Evolutionary conservation across 64 coral and sea anemone genomes (phyloP).

Genomic region (Pachyseris speciosa): DNA sequence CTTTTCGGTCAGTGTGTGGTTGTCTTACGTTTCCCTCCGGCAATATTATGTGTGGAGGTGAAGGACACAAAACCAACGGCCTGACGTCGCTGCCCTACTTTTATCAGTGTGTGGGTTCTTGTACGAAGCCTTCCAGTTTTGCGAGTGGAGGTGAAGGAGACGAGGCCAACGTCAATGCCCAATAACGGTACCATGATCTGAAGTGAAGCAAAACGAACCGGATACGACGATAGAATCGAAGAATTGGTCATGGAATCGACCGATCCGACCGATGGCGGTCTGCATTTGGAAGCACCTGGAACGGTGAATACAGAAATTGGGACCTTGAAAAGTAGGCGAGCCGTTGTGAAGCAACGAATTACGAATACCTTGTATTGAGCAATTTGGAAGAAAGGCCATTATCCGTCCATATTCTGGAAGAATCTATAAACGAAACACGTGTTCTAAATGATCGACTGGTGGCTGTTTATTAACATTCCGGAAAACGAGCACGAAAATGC

Average conservation of each 20-base stretch:
- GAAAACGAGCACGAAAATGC: slow-evolving; percentile 14
- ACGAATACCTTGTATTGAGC: neutral
- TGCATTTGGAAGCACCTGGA: neutral
- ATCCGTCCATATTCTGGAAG: neutral
- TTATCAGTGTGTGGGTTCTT: too few species aligned
- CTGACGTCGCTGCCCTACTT: too few species aligned
- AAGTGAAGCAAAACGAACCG: too few species aligned
- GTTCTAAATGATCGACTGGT: neutral
- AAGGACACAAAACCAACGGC: too few species aligned
- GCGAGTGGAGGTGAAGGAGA: too few species aligned
- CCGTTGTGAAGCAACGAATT: neutral
- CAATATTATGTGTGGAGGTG: too few species aligned
- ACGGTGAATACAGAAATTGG: neutral
- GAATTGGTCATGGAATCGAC: slow-evolving; percentile 3
- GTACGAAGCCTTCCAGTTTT: too few species aligned
- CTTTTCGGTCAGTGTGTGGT: too few species aligned
- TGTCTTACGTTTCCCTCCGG: too few species aligned
- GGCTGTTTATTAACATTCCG: neutral
- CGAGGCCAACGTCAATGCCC: too few species aligned
- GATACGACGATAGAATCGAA: too few species aligned
- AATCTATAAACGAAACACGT: neutral
- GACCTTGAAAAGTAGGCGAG: neutral
- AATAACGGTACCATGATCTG: too few species aligned
- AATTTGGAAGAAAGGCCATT: neutral
- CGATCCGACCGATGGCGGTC: neutral